Percentiles rank a stretch among this genome's conserved stretches.
phyloP scores from a whole-genome alignment of 2,888 invertebrate species.

The Gymnocheta viridis region DNA sequence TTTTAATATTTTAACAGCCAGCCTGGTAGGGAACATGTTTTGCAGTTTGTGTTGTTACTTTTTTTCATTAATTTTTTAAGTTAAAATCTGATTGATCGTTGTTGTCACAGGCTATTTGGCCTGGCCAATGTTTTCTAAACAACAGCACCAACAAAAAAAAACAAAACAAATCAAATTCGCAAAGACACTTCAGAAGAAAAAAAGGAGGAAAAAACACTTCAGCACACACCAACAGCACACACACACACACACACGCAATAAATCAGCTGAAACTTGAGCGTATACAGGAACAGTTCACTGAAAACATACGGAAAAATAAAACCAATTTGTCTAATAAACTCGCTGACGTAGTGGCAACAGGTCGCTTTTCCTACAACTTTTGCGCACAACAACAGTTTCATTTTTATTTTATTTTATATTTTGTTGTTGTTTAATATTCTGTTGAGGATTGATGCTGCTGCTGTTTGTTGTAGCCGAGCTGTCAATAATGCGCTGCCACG shows the following conservation, averaged over 20 bases:
- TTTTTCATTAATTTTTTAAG: constrained; percentile 9
- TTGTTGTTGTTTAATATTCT: constrained; percentile 23
- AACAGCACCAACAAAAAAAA: constrained; percentile 5
- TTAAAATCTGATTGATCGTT: constrained; percentile 58
- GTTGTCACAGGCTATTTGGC: constrained; percentile 63
- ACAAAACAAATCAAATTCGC: constrained; percentile 30
- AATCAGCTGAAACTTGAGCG: neutral
- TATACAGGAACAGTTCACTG: constrained; percentile 20
- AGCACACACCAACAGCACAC: constrained; percentile 31
- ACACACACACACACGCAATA: constrained; percentile 28
- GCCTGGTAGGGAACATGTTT: constrained; percentile 44
- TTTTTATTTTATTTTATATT: neutral
- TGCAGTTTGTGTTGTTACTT: neutral
- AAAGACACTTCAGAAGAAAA: neutral
- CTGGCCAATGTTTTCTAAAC: constrained; percentile 47
- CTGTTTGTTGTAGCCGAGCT: constrained; percentile 4
- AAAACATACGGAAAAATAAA: constrained; percentile 56
- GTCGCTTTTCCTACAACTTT: constrained; percentile 53
- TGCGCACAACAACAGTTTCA: constrained; percentile 21
- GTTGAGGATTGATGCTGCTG: constrained; percentile 47
- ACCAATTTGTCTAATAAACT: constrained; percentile 73
- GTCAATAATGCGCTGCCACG: neutral
- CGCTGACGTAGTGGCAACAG: constrained; percentile 67
- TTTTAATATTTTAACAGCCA: constrained; percentile 5
- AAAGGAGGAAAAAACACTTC: neutral